phyloP scores from a whole-genome alignment of 2,113 vertebrate species.

The Clinocottus analis region DNA sequence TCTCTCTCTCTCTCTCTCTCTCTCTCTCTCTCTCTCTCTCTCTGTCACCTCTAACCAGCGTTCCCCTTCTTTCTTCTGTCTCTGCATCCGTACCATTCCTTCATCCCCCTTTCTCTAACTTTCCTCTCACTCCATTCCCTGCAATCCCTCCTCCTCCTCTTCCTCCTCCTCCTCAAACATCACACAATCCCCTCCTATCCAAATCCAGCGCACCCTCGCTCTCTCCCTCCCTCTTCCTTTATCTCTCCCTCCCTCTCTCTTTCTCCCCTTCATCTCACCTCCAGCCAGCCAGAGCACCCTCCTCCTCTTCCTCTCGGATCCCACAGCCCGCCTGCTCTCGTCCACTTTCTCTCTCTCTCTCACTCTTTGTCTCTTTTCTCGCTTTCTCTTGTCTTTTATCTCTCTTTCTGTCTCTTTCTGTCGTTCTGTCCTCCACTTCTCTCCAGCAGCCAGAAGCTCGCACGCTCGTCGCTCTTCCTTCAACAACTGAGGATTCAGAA shows the following conservation, averaged over 20 bases:
- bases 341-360: conserved; percentile 69
- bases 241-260: conserved; percentile 69
- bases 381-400: conserved; percentile 42
- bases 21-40: too few relatives aligned
- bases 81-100: conserved; percentile 15
- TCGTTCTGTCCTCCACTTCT: conserved; percentile 56
- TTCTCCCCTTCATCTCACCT: conserved; percentile 83
- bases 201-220: conserved; percentile 65
- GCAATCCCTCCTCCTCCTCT: conserved; percentile 63
- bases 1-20: too few relatives aligned
- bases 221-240: conserved; percentile 60
- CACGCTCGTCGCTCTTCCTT: conserved; percentile 48
- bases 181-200: conserved; percentile 77
- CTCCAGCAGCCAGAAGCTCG: conserved; percentile 60
- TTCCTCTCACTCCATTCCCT: conserved; percentile 49
- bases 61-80: not conserved
- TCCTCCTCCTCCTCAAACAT: conserved; percentile 63
- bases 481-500: conserved; percentile 64
- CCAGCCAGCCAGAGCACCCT: conserved; percentile 71
- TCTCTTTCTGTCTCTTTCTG: conserved; percentile 41
- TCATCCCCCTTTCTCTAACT: conserved; percentile 47
- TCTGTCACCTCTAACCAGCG: not conserved
- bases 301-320: conserved; percentile 40
- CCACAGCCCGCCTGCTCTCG: conserved; percentile 48
- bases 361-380: conserved; percentile 52